Conservation (phyloP, 1,140 invertebrate species). For the Papilio machaon region DNA sequence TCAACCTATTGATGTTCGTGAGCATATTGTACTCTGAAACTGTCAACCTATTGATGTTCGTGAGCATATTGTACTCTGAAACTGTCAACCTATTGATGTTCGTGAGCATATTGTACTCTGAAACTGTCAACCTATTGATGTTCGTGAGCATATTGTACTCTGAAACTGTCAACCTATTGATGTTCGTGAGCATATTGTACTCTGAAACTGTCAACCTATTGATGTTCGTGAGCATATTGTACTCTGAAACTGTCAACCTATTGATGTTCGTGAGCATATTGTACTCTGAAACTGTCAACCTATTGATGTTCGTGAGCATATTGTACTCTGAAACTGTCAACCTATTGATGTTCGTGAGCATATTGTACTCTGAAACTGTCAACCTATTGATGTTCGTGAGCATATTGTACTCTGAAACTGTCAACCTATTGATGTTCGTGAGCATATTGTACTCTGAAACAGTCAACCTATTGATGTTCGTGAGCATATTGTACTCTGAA, state of each 20-base stretch:
- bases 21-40: conserved; percentile 86
- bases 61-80: conserved; percentile 87
- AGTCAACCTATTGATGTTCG: no score
- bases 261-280: no score
- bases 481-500: conserved; percentile 87
- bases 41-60: no score
- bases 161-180: conserved; percentile 58
- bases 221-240: no score
- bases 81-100: conserved; percentile 18
- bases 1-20: no score
- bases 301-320: no score
- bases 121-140: conserved; percentile 33
- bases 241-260: conserved; percentile 81
- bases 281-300: conserved; percentile 82
- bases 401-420: conserved; percentile 84
- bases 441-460: conserved; percentile 86
- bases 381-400: no score
- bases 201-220: conserved; percentile 77
- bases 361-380: conserved; percentile 84
- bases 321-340: conserved; percentile 83
- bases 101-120: no score
- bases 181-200: no score
- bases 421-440: no score
- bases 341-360: no score
- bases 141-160: no score